Base-by-base conservation (phyloP, 2,888 invertebrate genomes). In the Apeira syringaria region DNA sequence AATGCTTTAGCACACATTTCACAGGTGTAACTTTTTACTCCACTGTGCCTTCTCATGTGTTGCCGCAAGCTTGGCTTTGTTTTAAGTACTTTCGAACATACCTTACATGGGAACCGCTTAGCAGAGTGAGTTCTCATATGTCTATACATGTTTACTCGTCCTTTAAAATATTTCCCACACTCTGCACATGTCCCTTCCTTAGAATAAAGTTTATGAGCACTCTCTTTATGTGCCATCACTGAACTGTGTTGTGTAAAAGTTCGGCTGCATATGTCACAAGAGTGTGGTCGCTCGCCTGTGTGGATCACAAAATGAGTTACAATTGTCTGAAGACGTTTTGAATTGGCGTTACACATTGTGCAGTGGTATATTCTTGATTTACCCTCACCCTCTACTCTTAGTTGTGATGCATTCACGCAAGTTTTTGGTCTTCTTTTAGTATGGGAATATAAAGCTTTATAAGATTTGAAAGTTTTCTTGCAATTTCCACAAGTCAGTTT, bases 1-100 rank as follows among this genome's bases (percentile, higher is more conserved):
- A 81, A 87, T 9, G 77, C 64, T 3, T 72, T 64, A 0, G 80
- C 77, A 53, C 87, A 88, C 7, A 59, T 59, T 35, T 86, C 86
- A 60, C 87, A 87, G 0, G 80, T 67, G 38, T 50, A 81, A 0
- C 70, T 59, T 43, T 77, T 83, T 0, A 74, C 52, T 0, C 77
- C 80, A 1, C 60, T 62, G 35, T 87, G 87, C 7, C 87, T 50
- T 30, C 61, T 53, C 72, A 85, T 74, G 29, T 88, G 87, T 1
- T 49, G 45, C 0, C 36, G 39, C 5, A 79, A 56, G 26, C 31
- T 56, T 1, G 41, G 40, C 5, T 61, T 67, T 10, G 55, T 64
- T 31, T 63, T 68, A 0, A 85, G 58, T 0, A 61, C 48, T 53
- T 77, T 78, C 6, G 64, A 60, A 35, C 80, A 81, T 2, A 76